phyloP scores from a whole-genome alignment of 2,113 vertebrate genomes.

The Callaeas wilsoni region DNA sequence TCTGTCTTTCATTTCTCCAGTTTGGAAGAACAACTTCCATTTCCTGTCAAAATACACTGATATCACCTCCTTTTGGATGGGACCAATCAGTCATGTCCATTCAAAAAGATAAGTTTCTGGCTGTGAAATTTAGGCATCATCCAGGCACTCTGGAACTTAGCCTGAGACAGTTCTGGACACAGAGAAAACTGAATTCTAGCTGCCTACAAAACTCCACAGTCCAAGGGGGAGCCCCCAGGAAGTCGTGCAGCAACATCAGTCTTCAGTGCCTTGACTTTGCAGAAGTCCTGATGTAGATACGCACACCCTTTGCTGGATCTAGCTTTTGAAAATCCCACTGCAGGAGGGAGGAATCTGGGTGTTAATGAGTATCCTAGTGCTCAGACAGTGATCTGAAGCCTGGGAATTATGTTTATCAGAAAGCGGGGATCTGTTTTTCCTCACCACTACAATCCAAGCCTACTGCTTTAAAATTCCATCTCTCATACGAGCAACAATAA shows the following conservation, averaged over 20 bases:
- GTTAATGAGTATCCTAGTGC: background rate
- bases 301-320: background rate
- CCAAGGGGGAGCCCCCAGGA: background rate
- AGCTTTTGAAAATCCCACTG: background rate
- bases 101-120: background rate
- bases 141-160: background rate
- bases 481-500: slow-evolving; percentile 11
- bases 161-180: background rate
- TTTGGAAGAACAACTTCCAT: background rate
- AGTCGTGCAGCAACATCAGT: background rate
- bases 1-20: background rate
- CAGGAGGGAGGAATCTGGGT: background rate
- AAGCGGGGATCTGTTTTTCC: slow-evolving; percentile 14
- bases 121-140: background rate
- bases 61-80: background rate
- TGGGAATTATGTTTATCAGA: slow-evolving; percentile 17
- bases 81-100: too few species aligned
- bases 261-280: background rate
- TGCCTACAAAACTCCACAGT: background rate
- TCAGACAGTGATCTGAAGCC: background rate
- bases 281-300: background rate
- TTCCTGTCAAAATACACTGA: background rate
- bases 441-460: background rate
- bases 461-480: slow-evolving; percentile 24
- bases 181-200: background rate